Percentiles rank a stretch among this genome's conserved stretches.
phyloP scores from a whole-genome alignment of 2,113 vertebrate species.

The Oreochromis tanganicae region DNA sequence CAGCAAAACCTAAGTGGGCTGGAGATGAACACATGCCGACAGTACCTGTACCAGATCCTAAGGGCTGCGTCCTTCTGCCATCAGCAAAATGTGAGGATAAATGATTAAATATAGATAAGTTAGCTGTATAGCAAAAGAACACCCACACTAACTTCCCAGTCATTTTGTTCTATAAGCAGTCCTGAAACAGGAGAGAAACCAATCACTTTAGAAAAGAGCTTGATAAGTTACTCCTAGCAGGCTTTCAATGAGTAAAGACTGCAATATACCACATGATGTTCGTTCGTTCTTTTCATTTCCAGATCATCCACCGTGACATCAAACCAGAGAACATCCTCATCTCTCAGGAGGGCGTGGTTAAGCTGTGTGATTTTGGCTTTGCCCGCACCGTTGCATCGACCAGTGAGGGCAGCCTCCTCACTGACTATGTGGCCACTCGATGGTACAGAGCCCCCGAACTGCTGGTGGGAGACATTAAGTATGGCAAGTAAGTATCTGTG shows the following conservation, averaged over 20 bases:
- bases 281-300: not conserved
- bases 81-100: conserved; percentile 79
- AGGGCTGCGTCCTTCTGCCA: conserved; percentile 85
- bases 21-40: conserved; percentile 70
- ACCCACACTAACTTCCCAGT: not conserved
- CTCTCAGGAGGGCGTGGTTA: conserved; percentile 83
- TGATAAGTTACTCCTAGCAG: not conserved
- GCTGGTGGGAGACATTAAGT: conserved; percentile 86
- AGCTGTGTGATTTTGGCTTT: conserved; percentile 91
- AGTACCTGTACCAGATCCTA: conserved; percentile 84
- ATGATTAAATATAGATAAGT: not conserved
- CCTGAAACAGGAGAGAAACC: not conserved
- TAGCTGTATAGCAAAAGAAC: not conserved
- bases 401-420: conserved; percentile 79
- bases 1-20: conserved; percentile 78
- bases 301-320: conserved; percentile 91
- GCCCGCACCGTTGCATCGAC: conserved; percentile 77
- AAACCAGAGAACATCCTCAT: conserved; percentile 93
- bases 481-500: conserved; percentile 77
- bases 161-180: not conserved
- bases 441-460: conserved; percentile 92
- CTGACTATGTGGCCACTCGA: conserved; percentile 86
- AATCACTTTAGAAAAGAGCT: not conserved
- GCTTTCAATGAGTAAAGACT: not conserved
- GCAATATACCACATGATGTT: not conserved